Base-by-base conservation (phyloP, 2,888 invertebrate species). In the Drosophila macrospina region DNA sequence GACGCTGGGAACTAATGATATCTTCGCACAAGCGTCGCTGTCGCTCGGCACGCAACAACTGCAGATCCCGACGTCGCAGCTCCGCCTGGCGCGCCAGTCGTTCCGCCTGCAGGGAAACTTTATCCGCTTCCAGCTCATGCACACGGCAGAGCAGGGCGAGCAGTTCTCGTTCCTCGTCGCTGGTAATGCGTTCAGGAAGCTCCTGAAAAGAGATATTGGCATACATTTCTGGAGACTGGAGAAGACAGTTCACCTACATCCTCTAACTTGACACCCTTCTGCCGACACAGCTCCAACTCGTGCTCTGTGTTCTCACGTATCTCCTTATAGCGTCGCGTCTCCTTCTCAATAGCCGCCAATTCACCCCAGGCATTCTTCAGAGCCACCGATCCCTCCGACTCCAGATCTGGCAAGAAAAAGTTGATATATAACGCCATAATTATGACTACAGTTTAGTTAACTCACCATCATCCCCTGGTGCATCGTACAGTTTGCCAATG, bases 91-190 rank as follows among this genome's bases (percentile, higher is more conserved):
- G 94, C 47, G 97, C 95, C 61, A 98, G 93, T 34, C 97, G 93
- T 89, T 97, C 96, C 2, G 97, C 97, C 92, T 98, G 97, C 84
- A 98, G 93, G 81, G 98, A 98, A 44, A 97, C 95, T 93, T 98
- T 98, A 91, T 98, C 97, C 0, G 98, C 98, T 92, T 98, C 98
- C 60, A 98, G 93, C 92, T 98, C 97, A 90, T 98, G 98, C 37
- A 98, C 98, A 77, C 97, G 95, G 88, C 98, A 97, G 91, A 99
- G 95, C 50, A 99, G 93, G 20, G 96, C 95, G 64, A 90, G 75
- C 60, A 98, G 95, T 91, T 99, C 98, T 41, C 97, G 94, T 92
- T 99, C 98, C 75, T 98, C 97, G 55, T 97, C 96, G 69, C 96
- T 97, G 89, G 95, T 96, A 56, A 98, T 95, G 57, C 96, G 94